Conservation (phyloP, 2,113 vertebrate species). For the Gymnobelideus leadbeateri region DNA sequence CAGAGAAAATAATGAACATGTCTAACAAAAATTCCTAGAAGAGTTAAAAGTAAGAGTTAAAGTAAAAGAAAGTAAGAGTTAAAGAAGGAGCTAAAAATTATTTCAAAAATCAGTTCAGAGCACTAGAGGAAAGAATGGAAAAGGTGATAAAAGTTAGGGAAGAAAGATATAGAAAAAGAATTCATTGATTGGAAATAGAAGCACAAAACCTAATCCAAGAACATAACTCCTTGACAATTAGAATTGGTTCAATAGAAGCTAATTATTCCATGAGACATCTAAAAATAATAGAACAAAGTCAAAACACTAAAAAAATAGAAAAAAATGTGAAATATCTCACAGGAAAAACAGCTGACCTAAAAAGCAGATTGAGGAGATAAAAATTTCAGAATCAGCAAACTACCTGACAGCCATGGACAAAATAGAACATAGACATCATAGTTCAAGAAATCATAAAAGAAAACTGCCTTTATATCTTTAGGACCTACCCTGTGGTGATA, state of each 20-base stretch:
- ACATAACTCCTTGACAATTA: neutral
- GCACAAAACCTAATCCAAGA: neutral
- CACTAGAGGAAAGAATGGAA: neutral
- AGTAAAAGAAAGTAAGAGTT: neutral
- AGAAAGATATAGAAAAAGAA: neutral
- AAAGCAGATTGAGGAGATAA: neutral
- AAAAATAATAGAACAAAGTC: neutral
- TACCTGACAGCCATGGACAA: neutral
- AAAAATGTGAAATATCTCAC: neutral
- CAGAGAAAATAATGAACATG: neutral
- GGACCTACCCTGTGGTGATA: neutral
- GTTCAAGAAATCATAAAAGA: neutral
- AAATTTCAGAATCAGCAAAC: neutral
- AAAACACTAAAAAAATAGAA: neutral
- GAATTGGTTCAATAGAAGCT: neutral
- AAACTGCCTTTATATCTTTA: neutral
- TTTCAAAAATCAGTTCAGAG: neutral
- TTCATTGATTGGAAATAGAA: neutral
- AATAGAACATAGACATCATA: neutral
- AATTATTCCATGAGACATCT: neutral
- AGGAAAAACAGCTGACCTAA: neutral
- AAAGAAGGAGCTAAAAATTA: neutral
- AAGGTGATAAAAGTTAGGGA: neutral
- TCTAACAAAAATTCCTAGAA: neutral
- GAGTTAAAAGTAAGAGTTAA: neutral